Evolutionary conservation across 64 coral and sea anemone species (phyloP), one percentile per base, ranked within the genome.

Genomic region (Anthopleura sola): DNA sequence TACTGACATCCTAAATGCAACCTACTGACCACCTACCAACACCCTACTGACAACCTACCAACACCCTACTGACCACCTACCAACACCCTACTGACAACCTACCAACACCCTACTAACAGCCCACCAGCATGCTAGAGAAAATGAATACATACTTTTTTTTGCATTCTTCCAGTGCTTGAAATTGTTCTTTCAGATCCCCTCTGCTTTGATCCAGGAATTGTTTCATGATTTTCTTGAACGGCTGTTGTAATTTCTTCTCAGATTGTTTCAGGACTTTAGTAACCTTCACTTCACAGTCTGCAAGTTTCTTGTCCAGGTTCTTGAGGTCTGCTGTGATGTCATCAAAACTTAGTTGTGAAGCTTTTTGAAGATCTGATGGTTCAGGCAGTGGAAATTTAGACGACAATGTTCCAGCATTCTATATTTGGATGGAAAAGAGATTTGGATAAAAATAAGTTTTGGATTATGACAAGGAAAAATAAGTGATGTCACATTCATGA

Each of bases 361-460:
- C 94, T 69, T 60, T 48, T 57, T 83, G 75, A 20, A 96, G 90
- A 75, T 96, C 94, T 78, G 87, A 60, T 78, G 94, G 94, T 80
- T 96, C 94, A 15, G 90, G 94, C 20, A 96, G 78, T 31, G 94
- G 94, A 84, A 96, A 96, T 62, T 84, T 88, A 4, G 83, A 85
- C 78, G 81, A 86, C 48, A 96, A 82, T 75, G 94, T 96, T 19
- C 94, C 94, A 84, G 94, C 94, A 92, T 96, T 90, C 94, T 96
- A 85, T 7, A 47, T 14, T 34, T 36, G 71, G 16, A 78, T n/a
- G 60, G 20, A 55, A n/a, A 32, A 78, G 2, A 87, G 7, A 36
- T 86, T 71, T 56, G 18, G 12, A 6, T 28, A 33, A 53, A 28
- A 83, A 23, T 34, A 83, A 3, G n/a, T 26, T 24, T 24, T 66